Evolutionary conservation across 2,888 invertebrate species (phyloP).

Genomic region (Drosophila phalerata): DNA sequence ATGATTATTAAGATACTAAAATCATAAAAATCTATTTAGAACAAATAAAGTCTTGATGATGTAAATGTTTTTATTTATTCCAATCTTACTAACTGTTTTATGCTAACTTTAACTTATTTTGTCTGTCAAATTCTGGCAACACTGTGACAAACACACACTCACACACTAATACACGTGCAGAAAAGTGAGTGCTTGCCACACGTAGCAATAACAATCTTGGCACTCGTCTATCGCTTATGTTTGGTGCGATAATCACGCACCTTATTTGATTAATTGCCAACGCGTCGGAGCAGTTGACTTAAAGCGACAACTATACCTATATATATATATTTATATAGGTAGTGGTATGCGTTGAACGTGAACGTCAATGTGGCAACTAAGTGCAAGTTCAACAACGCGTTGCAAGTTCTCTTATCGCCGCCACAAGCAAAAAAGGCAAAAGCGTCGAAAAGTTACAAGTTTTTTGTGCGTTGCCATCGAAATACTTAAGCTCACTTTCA

Average conservation of each 20-base stretch:
- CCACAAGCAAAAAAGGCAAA: slow-evolving; percentile 42
- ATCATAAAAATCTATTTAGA: too few species aligned
- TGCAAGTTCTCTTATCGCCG: slow-evolving; percentile 70
- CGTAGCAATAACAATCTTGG: slow-evolving; percentile 44
- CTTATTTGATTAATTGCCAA: slow-evolving; percentile 83
- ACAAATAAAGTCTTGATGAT: too few species aligned
- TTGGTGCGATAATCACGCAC: slow-evolving; percentile 77
- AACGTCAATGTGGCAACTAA: slow-evolving; percentile 58
- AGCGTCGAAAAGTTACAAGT: slow-evolving; percentile 51
- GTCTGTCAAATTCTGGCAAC: background rate
- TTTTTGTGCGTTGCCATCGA: slow-evolving; percentile 44
- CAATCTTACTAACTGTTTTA: too few species aligned
- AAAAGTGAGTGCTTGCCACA: slow-evolving; percentile 21
- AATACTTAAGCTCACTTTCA: slow-evolving; percentile 22
- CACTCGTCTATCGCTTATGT: slow-evolving; percentile 28
- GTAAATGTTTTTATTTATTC: too few species aligned
- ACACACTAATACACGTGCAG: slow-evolving; percentile 1
- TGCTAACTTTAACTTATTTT: background rate
- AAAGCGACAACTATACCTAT: slow-evolving; percentile 34
- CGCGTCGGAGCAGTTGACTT: slow-evolving; percentile 60
- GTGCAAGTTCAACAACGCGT: slow-evolving; percentile 75
- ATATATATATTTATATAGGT: slow-evolving; percentile 1
- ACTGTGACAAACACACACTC: slow-evolving; percentile 22
- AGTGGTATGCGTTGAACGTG: slow-evolving; percentile 16
- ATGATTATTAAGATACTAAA: too few species aligned